A percentile compares a stretch with the other conserved stretches of the same genome.
Evolutionary conservation across 2,888 invertebrate genomes (phyloP).

Genomic region (Drosophila putrida): DNA sequence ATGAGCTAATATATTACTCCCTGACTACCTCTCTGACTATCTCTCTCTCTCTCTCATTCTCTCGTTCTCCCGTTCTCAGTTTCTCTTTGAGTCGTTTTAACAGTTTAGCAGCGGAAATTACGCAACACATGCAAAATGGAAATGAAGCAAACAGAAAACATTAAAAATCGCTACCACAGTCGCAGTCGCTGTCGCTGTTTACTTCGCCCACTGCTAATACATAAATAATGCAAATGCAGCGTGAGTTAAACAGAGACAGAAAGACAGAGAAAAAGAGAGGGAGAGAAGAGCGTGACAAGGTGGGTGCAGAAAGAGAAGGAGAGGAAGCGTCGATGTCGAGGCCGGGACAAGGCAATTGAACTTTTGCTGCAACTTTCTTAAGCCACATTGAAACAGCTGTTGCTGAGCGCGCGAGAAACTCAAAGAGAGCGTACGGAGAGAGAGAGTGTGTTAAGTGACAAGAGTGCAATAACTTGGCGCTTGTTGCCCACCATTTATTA

Average conservation of each 20-base stretch:
- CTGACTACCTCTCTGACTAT: conserved; percentile 26
- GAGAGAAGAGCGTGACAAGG: conserved; percentile 19
- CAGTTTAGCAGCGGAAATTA: conserved; percentile 70
- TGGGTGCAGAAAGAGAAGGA: neutral
- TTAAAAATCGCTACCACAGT: conserved; percentile 40
- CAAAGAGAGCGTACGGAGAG: conserved; percentile 7
- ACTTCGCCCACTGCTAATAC: conserved; percentile 53
- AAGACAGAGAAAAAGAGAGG: conserved; percentile 7
- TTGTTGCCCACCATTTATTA: conserved; percentile 75
- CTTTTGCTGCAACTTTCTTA: conserved; percentile 75
- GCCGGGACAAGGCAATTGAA: conserved; percentile 74
- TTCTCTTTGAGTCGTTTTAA: conserved; percentile 23
- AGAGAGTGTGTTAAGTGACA: conserved; percentile 23
- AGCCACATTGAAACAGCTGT: conserved; percentile 68
- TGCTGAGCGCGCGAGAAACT: conserved; percentile 37
- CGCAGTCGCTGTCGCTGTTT: conserved; percentile 30
- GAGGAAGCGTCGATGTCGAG: conserved; percentile 26
- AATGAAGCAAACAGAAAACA: conserved; percentile 56
- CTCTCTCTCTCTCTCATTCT: conserved; percentile 6
- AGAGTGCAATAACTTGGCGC: conserved; percentile 78
- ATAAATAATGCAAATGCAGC: conserved; percentile 78
- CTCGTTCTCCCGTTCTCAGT: neutral
- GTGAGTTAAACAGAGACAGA: neutral
- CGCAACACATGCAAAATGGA: conserved; percentile 74
- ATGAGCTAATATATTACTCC: conserved; percentile 45